Conservation (phyloP, 2,113 vertebrate species). For the Sterna hirundo region DNA sequence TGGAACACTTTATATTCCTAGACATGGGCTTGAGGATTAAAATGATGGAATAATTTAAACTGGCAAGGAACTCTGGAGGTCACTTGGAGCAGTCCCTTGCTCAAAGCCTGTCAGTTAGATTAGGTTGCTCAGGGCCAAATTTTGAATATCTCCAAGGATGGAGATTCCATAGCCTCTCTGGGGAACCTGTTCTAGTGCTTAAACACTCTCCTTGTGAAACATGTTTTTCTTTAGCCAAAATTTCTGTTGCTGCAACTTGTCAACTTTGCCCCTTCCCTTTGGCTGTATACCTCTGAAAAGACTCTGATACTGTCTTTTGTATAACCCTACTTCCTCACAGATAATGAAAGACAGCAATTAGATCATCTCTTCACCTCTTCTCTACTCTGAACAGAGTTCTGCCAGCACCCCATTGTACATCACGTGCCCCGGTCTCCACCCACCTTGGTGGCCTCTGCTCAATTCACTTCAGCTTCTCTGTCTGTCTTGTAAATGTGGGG, state of each 20-base stretch:
- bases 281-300: not conserved
- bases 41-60: not conserved
- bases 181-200: not conserved
- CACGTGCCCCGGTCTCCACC: not conserved
- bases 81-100: not conserved
- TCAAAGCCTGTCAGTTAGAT: not conserved
- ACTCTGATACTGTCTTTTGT: not conserved
- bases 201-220: not conserved
- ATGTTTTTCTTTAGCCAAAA: not conserved
- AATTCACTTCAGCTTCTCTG: not conserved
- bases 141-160: not conserved
- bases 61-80: not conserved
- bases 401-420: not conserved
- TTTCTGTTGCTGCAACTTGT: not conserved
- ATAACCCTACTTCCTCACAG: not conserved
- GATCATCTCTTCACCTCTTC: not conserved
- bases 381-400: not conserved
- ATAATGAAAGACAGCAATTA: not conserved
- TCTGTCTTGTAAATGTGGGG: not conserved
- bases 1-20: not conserved
- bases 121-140: not conserved
- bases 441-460: not conserved
- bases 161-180: not conserved
- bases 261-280: not conserved
- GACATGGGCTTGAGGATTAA: not conserved